These are phyloP conservation scores for Marisa cornuarietis DNA, from an alignment of 1,140 invertebrate species.

Conservation along the genomic window DNA sequence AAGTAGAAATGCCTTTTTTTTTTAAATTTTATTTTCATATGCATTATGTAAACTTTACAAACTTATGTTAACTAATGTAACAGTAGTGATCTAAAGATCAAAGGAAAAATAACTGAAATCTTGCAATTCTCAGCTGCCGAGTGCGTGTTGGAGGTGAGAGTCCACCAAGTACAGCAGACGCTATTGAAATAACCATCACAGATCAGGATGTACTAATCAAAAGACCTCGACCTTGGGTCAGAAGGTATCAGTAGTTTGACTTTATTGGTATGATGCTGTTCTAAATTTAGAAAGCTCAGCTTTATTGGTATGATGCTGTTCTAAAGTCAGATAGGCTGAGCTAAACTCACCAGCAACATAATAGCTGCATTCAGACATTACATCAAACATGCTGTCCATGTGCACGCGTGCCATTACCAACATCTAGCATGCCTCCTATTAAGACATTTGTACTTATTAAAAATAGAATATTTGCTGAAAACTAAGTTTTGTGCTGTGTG, in stretches of 20 bases:
- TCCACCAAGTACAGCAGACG: constrained; percentile 58
- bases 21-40: neutral
- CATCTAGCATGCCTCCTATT: too few relatives aligned
- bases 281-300: too few relatives aligned
- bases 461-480: too few relatives aligned
- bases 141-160: constrained; percentile 41
- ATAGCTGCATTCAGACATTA: neutral
- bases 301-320: neutral
- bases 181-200: constrained; percentile 56
- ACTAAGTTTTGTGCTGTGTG: too few relatives aligned
- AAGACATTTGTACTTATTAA: too few relatives aligned
- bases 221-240: constrained; percentile 58
- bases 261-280: neutral
- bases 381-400: neutral
- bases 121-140: constrained; percentile 44
- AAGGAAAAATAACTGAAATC: neutral
- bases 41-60: neutral
- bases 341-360: neutral
- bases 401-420: too few relatives aligned
- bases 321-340: neutral
- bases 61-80: neutral
- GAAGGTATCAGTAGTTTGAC: constrained; percentile 39
- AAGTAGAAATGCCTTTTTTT: constrained; percentile 31
- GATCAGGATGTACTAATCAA: constrained; percentile 56
- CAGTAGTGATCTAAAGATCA: neutral